Evolutionary conservation across 23 tunicate genomes (phyloP), one percentile per base, ranked within the genome.

Genomic region (Ascidia mentula): DNA sequence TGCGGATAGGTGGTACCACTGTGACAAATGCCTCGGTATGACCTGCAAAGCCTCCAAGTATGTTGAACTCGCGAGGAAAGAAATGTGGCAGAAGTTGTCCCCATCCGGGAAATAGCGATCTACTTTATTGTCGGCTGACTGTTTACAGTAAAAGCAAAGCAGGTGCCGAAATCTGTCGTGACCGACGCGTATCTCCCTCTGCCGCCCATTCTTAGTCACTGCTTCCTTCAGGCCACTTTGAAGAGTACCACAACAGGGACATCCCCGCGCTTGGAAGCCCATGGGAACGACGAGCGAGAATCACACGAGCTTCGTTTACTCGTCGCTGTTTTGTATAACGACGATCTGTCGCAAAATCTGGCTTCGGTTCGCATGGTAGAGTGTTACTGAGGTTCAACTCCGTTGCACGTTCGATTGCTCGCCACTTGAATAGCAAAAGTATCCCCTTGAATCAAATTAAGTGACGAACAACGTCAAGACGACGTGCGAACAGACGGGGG

Each of bases 371-470:
- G n/a, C n/a, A n/a, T n/a, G n/a, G n/a, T n/a, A n/a, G n/a, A n/a
- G n/a, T n/a, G n/a, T n/a, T n/a, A n/a, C n/a, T n/a, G n/a, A n/a
- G n/a, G n/a, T n/a, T n/a, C n/a, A n/a, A n/a, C n/a, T n/a, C n/a
- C n/a, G n/a, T n/a, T n/a, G n/a, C n/a, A n/a, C n/a, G n/a, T n/a
- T 53, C 65, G 65, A 28, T 53, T 53, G 65, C 65, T 20, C 65
- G 65, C 65, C 65, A 53, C 65, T 53, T 53, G 65, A 26, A 9
- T 3, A 53, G 65, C 24, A 53, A n/a, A 53, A 53, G 65, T 28
- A 53, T 28, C 28, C 24, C 13, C 28, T 28, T 6, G 24, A 53
- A 53, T 53, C 24, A 53, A 53, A 53, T 53, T 9, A 9, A 53
- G 28, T n/a, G n/a, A n/a, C n/a, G n/a, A n/a, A n/a, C n/a, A n/a